Base-by-base conservation (phyloP, 2,797 vertebrate genomes). In the Limnodromus scolopaceus region DNA sequence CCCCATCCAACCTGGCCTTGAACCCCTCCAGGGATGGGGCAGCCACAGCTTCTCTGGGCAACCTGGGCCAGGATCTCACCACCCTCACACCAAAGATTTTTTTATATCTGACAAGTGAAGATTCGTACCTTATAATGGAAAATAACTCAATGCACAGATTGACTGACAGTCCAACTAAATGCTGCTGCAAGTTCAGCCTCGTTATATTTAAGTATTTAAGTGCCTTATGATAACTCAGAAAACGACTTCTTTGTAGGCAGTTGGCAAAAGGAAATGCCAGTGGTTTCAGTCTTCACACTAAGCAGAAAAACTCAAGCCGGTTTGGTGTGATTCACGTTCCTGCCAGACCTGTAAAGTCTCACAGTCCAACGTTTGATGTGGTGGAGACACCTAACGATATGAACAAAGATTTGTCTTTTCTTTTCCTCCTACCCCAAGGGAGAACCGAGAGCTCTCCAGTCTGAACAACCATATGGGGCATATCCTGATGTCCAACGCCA, bases 191-290 rank as follows among this genome's bases (percentile, higher is more conserved):
- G 30, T 38, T 24, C 54, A 82, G 49, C 76, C 41, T 72, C 11
- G 0, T 88, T 76, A 10, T 6, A n/a, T n/a, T n/a, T 13, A 83
- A 53, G 43, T 61, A 9, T 38, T 76, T 49, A 54, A 41, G 49
- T 77, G 46, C 64, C 25, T 53, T 48, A 2, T 45, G 74, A 61
- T 69, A 90, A 45, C 32, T 72, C 23, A 34, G 83, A 83, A 83
- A 76, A 72, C 7, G 9, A 38, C 38, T 57, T 16, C 45, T 68
- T 84, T 27, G 6, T 58, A 41, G 71, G 76, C 75, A 81, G 39
- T 38, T 0, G 0, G 66, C 63, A 17, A 43, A 74, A 80, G 51
- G 32, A 87, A 63, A 10, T 70, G 27, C 55, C 3, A 0, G 13
- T 46, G 32, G 24, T 91, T 84, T 93, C 45, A 28, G 32, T 19